Evolutionary conservation across 2,797 vertebrate genomes (phyloP), one percentile per base, ranked within the genome.

Genomic region (Sebastes nivosus): DNA sequence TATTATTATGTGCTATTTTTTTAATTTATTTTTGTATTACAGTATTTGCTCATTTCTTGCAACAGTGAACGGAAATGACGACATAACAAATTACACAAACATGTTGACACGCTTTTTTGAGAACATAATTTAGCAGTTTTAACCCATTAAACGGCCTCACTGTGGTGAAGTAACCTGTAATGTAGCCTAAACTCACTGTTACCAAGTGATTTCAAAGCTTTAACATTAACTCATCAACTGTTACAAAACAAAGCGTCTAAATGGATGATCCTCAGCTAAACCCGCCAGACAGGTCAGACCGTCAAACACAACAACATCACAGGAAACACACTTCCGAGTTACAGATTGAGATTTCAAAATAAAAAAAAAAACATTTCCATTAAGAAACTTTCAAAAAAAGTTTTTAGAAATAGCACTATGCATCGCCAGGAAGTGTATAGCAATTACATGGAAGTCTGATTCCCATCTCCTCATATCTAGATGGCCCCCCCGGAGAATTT

Each of bases 41-140:
- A 18, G 42, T 60, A 4, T 27, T 59, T 55, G 8, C 5, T 18
- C 2, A 24, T 72, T 50, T 36, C 12, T 25, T 64, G 34, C 34
- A 36, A 36, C 34, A 13, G 12, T 38, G 46, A 13, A 52, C 85
- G 93, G 94, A 95, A 91, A 76, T 95, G 91, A 95, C 89, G 90
- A 74, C 76, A 86, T 30, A 24, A 24, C 1, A 61, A 73, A 81
- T 72, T 2, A 63, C 24, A 22, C 34, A 77, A 84, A 58, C 58
- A 67, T 66, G 29, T 2, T 63, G 12, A 50, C 18, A 0, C 34
- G 11, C 34, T 25, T 3, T 46, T 63, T 29, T 29, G 2, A 55
- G 11, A 16, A 8, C 22, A 14, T 7, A 8, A 22, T 54, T 70
- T 60, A 32, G 8, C 7, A 13, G 8, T 79, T 59, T 59, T 22